Conservation (phyloP, 2,888 invertebrate species). For the Vandiemenella viatica region DNA sequence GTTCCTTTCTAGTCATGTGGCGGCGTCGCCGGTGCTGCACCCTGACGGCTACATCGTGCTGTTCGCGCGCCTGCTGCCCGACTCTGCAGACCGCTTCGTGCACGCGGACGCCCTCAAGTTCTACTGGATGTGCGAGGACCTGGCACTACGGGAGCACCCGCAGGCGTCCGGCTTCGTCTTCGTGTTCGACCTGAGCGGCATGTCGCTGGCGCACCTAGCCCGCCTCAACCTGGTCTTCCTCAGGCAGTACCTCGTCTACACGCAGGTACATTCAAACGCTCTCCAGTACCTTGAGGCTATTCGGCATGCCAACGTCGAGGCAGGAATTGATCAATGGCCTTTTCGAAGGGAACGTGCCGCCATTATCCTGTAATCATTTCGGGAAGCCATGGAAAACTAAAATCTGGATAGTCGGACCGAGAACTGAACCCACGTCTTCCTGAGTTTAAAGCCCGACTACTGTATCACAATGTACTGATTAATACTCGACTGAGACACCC, state of each 20-base stretch:
- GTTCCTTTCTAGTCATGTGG: neutral
- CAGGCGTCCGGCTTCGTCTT: conserved; percentile 17
- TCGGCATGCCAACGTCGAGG: no score
- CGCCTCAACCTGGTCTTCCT: conserved; percentile 15
- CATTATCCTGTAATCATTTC: no score
- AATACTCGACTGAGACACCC: no score
- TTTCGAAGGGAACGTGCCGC: no score
- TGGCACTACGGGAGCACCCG: conserved; percentile 12
- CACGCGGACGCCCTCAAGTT: conserved; percentile 16
- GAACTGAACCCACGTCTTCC: no score
- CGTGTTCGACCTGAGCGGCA: conserved; percentile 17
- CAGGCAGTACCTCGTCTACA: conserved; percentile 18
- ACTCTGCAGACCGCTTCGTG: neutral
- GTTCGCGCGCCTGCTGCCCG: neutral
- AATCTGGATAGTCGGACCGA: no score
- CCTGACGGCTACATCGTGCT: neutral
- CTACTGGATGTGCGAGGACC: conserved; percentile 17
- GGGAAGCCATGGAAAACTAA: no score
- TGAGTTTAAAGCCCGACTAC: no score
- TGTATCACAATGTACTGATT: no score
- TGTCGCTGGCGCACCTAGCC: conserved; percentile 16
- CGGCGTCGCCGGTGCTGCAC: neutral
- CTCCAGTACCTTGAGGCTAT: no score
- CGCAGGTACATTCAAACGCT: conserved; percentile 16
- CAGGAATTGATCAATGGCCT: no score